Base-by-base conservation (phyloP, 2,888 invertebrate genomes). In the Incurvaria masculella region DNA sequence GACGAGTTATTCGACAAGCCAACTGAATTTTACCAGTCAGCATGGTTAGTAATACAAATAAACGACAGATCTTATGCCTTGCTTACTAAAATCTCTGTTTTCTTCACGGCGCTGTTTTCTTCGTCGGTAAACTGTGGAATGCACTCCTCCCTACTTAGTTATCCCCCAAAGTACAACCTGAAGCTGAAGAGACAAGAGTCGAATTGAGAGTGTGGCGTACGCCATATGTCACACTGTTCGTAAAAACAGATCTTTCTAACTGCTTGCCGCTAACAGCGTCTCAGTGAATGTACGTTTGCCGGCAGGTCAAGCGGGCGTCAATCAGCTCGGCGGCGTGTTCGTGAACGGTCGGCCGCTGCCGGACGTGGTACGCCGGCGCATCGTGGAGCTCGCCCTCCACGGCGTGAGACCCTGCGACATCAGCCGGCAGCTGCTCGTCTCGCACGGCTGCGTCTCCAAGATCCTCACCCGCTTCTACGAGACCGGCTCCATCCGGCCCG, bases 301-400 rank as follows among this genome's bases (percentile, higher is more conserved):
- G 62, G 8, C 80, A 96, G 96, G 96, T 63, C 96, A 97, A 81
- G 95, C 95, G 41, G 97, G 97, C 56, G 95, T 97, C 42, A 97
- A 97, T 80, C 97, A 97, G 78, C 80, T 97, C 57, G 97, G 97
- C 45, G 97, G 97, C 40, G 95, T 97, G 49, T 97, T 97, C 69
- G 97, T 97, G 11, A 97, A 97, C 70, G 97, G 97, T 1, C 86
- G 97, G n/a, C 97, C 97, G 2, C 81, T 97, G 50, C 97, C 97
- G 2, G 95, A 97, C 66, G 94, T 93, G 61, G 94, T 97, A 17
- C 83, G 97, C 51, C 85, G 94, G 54, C 83, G 95, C 53, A 97
- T 97, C 57, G 97, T 97, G 1, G 96, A 97, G 67, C 80, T 97
- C 62, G 97, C 97, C 21, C 81, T 96, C 61, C 86, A 95, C 75